These are phyloP conservation scores for Corythucha ciliata DNA, from an alignment of 2,888 invertebrate species.

Conservation along the genomic window DNA sequence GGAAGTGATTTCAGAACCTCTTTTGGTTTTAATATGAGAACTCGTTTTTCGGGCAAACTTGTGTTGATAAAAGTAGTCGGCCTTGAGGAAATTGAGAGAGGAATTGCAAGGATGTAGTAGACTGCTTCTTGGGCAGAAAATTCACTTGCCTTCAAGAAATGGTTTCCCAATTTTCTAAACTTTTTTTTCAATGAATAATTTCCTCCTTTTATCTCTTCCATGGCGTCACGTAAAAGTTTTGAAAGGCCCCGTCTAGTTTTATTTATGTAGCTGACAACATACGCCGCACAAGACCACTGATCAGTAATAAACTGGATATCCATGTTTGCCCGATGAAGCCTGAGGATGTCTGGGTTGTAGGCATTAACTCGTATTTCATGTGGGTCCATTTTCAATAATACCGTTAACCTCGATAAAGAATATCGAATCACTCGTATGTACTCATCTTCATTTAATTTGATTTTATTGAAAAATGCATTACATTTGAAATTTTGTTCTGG, in stretches of 20 bases:
- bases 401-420: background rate
- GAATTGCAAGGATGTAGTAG: constrained; percentile 29
- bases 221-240: constrained; percentile 4
- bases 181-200: constrained; percentile 33
- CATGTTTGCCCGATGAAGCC: constrained; percentile 5
- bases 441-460: background rate
- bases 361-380: background rate
- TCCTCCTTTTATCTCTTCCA: constrained; percentile 27
- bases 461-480: background rate
- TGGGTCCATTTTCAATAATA: constrained; percentile 1
- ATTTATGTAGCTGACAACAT: constrained; percentile 12
- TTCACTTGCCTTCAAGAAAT: constrained; percentile 32
- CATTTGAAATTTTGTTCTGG: too few species aligned
- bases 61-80: constrained; percentile 25
- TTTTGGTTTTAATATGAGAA: constrained; percentile 1
- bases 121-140: constrained; percentile 36
- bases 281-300: background rate
- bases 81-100: constrained; percentile 32
- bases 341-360: constrained; percentile 1
- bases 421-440: background rate
- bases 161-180: constrained; percentile 30
- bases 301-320: constrained; percentile 13
- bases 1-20: constrained; percentile 2
- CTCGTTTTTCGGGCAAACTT: constrained; percentile 5
- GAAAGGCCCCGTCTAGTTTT: constrained; percentile 9